These are phyloP conservation scores for Bos indicus DNA, from an alignment of 2,113 vertebrate species.

Conservation along the genomic window DNA sequence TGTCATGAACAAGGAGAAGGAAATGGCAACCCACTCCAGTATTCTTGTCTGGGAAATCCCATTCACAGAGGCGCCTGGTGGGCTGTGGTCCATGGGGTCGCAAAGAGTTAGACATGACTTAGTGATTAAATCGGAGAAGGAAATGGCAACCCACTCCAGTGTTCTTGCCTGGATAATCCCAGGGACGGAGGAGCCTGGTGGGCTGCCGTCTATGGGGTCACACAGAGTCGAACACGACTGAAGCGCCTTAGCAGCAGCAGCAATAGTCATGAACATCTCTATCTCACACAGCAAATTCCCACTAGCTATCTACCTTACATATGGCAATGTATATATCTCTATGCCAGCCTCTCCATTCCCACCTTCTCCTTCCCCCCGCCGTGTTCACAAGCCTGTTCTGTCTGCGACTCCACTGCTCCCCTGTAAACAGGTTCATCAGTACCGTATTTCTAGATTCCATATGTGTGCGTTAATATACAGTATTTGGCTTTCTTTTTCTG, in stretches of 20 bases:
- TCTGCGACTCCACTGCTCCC: not conserved
- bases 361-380: not conserved
- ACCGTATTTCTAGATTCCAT: not conserved
- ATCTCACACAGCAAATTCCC: not conserved
- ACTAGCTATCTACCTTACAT: not conserved
- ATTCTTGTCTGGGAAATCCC: not conserved
- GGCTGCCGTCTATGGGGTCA: accelerated
- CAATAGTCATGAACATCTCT: not conserved
- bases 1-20: not conserved
- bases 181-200: accelerated
- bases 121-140: not conserved
- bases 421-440: not conserved
- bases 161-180: not conserved
- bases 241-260: not conserved
- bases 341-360: not conserved
- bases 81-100: not conserved
- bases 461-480: not conserved
- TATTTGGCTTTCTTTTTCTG: not conserved
- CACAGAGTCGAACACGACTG: not conserved
- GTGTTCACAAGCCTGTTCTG: not conserved
- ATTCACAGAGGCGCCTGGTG: not conserved
- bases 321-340: not conserved
- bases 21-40: not conserved
- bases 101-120: not conserved
- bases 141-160: not conserved